Conservation (phyloP, 2,113 vertebrate genomes). For the Hiodon tergisus region DNA sequence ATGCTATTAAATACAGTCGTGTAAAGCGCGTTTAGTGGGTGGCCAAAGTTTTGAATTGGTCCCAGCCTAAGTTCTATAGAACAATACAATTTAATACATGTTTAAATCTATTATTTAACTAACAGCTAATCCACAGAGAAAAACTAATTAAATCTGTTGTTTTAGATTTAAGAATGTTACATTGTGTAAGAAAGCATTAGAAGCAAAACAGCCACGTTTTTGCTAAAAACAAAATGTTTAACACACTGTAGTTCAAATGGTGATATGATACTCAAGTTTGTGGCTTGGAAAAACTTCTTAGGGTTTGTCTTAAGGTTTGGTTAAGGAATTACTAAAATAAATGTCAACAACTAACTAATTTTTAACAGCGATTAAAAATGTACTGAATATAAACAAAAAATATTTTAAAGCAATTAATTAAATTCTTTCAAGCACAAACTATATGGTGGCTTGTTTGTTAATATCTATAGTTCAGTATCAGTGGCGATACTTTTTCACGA, state of each 20-base stretch:
- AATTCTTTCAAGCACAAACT: constrained; percentile 29
- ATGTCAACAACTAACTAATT: constrained; percentile 16
- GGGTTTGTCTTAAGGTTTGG: constrained; percentile 43
- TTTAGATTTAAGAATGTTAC: constrained; percentile 19
- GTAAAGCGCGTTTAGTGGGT: too few relatives aligned
- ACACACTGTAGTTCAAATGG: constrained; percentile 18
- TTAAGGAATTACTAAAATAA: constrained; percentile 50
- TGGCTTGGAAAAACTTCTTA: constrained; percentile 43
- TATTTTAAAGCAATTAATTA: constrained; percentile 16
- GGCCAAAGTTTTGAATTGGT: too few relatives aligned
- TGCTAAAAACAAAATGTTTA: background rate
- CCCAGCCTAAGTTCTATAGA: too few relatives aligned
- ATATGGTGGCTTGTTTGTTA: constrained; percentile 24
- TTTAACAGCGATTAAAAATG: constrained; percentile 1
- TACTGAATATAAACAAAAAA: constrained; percentile 27
- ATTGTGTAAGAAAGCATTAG: background rate
- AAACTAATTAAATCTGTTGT: constrained; percentile 31
- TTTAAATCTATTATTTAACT: background rate
- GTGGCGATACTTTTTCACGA: constrained; percentile 38
- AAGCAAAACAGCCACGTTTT: background rate
- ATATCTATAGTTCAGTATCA: constrained; percentile 35
- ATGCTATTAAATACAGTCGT: too few relatives aligned
- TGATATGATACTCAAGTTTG: constrained; percentile 51
- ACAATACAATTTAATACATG: background rate
- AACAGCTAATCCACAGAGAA: background rate